Conservation (phyloP, 2,113 vertebrate species). For the Urocolius indicus region DNA sequence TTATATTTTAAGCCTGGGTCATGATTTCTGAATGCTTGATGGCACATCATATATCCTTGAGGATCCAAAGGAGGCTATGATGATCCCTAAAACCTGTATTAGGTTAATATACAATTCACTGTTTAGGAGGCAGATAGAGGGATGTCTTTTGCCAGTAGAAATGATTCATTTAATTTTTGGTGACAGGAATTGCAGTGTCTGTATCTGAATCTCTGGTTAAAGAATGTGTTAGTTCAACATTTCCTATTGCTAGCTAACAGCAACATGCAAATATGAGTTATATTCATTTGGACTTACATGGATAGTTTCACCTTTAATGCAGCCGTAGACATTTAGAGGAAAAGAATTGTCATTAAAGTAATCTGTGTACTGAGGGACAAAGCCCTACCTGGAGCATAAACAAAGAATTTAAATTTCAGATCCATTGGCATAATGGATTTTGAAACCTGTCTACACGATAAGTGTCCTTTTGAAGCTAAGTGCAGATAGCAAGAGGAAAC, state of each 20-base stretch:
- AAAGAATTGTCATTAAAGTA: slow-evolving; percentile 14
- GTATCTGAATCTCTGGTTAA: slow-evolving; percentile 16
- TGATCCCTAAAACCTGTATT: not conserved
- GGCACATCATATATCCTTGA: not conserved
- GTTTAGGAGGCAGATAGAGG: not conserved
- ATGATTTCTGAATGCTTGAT: not conserved
- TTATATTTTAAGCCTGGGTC: slow-evolving; percentile 1
- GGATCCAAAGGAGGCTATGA: not conserved
- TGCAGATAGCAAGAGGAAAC: not conserved
- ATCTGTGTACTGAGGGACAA: slow-evolving; percentile 15
- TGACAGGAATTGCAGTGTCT: not conserved
- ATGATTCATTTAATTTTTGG: slow-evolving; percentile 11
- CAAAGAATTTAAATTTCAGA: slow-evolving; percentile 13
- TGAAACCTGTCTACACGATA: not conserved
- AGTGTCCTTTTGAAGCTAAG: not conserved
- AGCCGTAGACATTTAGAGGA: not conserved
- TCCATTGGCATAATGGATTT: not conserved
- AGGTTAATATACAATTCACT: not conserved
- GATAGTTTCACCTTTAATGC: not conserved
- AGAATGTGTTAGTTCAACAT: slow-evolving; percentile 28
- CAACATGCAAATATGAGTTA: not conserved
- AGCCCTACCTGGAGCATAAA: slow-evolving; percentile 35
- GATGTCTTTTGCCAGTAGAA: not conserved
- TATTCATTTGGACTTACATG: slow-evolving; percentile 19
- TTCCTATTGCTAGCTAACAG: slow-evolving; percentile 24